Evolutionary conservation across 2,113 vertebrate species (phyloP).

Genomic region (Theristicus caerulescens): DNA sequence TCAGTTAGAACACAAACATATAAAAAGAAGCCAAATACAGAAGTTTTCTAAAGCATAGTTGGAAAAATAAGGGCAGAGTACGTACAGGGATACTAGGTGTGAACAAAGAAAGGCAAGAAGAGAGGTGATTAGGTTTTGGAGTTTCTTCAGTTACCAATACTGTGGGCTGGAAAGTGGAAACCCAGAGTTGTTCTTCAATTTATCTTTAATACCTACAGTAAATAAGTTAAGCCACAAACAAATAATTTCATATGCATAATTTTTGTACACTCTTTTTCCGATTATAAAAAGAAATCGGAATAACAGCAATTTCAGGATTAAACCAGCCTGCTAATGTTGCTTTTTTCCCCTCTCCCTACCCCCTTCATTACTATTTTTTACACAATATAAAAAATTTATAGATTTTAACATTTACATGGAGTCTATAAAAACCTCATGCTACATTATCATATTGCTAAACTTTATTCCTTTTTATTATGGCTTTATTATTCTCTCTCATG

Average conservation of each 20-base stretch:
- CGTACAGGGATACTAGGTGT: not conserved
- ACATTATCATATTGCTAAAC: conserved; percentile 29
- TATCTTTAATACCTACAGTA: not conserved
- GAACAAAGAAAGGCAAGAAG: not conserved
- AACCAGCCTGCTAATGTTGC: not conserved
- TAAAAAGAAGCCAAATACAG: not conserved
- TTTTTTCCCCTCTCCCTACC: not conserved
- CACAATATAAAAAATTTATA: conserved; percentile 47
- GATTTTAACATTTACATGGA: conserved; percentile 40
- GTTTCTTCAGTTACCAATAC: not conserved
- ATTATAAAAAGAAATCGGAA: not conserved
- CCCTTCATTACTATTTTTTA: not conserved
- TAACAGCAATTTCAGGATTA: not conserved
- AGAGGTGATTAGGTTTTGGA: not conserved
- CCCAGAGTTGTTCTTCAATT: not conserved
- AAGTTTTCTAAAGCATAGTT: not conserved
- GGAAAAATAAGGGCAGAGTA: not conserved
- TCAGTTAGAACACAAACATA: not conserved
- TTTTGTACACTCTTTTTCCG: not conserved
- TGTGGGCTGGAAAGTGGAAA: not conserved
- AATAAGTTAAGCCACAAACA: not conserved
- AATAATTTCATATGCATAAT: not conserved
- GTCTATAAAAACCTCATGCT: conserved; percentile 50
- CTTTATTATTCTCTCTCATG: conserved; percentile 25
- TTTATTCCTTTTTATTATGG: conserved; percentile 51